These are phyloP conservation scores for Aphaenogaster floridana DNA, from an alignment of 1,140 invertebrate genomes.

Conservation along the genomic window DNA sequence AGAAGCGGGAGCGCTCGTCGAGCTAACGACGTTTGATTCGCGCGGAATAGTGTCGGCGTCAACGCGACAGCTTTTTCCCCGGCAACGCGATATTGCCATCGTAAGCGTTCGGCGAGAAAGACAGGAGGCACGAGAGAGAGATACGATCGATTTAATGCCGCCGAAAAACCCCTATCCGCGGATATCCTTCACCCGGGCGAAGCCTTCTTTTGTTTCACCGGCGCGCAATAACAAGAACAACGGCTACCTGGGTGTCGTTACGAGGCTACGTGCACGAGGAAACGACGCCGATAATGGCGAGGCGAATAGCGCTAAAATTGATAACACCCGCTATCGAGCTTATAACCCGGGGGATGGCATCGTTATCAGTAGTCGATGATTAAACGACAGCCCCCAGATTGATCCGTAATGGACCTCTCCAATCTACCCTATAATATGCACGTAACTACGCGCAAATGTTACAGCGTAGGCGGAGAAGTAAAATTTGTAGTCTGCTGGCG, in stretches of 20 bases:
- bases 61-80: neutral
- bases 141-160: slow-evolving; percentile 5
- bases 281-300: slow-evolving; percentile 41
- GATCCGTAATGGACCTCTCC: slow-evolving; percentile 59
- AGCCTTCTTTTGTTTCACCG: neutral
- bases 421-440: neutral
- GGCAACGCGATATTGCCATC: neutral
- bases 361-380: slow-evolving; percentile 55
- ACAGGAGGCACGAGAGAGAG: no score
- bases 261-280: neutral
- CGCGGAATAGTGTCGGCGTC: neutral
- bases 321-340: slow-evolving; percentile 53
- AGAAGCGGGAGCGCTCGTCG: slow-evolving; percentile 14
- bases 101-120: neutral
- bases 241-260: neutral
- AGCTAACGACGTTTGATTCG: slow-evolving; percentile 57
- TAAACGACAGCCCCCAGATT: slow-evolving; percentile 55
- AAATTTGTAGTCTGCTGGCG: neutral
- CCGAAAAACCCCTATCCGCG: neutral
- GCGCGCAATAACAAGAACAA: neutral
- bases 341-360: slow-evolving; percentile 20
- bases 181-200: neutral
- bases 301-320: slow-evolving; percentile 52
- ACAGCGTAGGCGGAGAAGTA: neutral
- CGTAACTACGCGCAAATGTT: neutral